Evolutionary conservation across 2,888 invertebrate species (phyloP), one percentile per base, ranked within the genome.

Genomic region (Villa cingulata): DNA sequence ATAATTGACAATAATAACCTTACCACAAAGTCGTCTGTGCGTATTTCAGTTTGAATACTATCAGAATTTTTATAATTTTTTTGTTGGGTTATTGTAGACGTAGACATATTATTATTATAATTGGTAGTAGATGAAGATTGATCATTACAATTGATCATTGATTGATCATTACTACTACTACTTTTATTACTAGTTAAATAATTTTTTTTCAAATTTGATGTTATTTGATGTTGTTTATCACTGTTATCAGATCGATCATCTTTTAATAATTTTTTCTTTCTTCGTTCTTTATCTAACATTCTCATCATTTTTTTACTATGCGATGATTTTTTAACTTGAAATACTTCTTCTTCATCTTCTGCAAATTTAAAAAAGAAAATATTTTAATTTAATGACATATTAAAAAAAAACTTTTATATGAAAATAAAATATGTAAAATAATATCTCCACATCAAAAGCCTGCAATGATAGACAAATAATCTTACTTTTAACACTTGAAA

Each of bases 321-420:
- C 10, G 88, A 89, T 10, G 95, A 92, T 69, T 95, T 95, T 68
- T 90, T 92, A 44, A 96, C 88, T 76, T 92, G 86, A 69, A 96
- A 95, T 45, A 87, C 83, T 71, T 92, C 92, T 23, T 80, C 85
- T 63, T 86, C 86, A 60, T 85, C 86, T 71, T 73, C 67, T 74
- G 59, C 9, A 56, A 61, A 42, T 9, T 9, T 27, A 4, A 27
- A 2, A 27, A 27, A 27, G 10, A 27, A 27, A n/a, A n/a, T n/a
- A n/a, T n/a, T n/a, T n/a, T n/a, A n/a, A n/a, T n/a, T n/a, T n/a
- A n/a, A n/a, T n/a, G n/a, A n/a, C n/a, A n/a, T n/a, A n/a, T n/a
- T n/a, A n/a, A n/a, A n/a, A n/a, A n/a, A n/a, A n/a, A n/a, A n/a
- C n/a, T n/a, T n/a, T n/a, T n/a, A n/a, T n/a, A n/a, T n/a, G n/a